Evolutionary conservation across 2,113 vertebrate species (phyloP).

Genomic region (Anthoscopus minutus): DNA sequence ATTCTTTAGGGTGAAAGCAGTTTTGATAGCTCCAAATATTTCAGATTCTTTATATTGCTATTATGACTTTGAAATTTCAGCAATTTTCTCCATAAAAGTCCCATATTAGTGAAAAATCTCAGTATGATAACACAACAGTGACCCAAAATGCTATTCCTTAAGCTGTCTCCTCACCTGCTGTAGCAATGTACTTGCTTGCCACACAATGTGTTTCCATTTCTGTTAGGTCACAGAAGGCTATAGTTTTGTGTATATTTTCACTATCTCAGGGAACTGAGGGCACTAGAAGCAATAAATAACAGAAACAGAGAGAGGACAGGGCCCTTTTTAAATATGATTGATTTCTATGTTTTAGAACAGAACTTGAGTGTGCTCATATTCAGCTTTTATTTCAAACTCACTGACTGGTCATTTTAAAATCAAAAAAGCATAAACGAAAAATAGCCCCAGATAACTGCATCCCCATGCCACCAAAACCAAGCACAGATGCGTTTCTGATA

Average conservation of each 20-base stretch:
- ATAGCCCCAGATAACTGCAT: neutral
- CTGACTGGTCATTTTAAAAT: neutral
- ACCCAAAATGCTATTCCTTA: neutral
- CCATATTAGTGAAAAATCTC: neutral
- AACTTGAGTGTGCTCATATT: neutral
- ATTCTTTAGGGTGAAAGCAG: neutral
- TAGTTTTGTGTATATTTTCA: neutral
- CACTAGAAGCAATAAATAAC: neutral
- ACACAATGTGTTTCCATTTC: neutral
- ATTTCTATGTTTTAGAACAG: neutral
- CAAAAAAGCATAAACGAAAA: neutral
- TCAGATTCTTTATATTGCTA: neutral
- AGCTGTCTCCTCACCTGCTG: neutral
- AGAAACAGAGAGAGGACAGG: neutral
- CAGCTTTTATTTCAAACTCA: neutral
- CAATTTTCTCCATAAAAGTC: neutral
- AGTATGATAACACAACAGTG: fast-evolving
- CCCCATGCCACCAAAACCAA: neutral
- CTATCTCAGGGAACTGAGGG: neutral
- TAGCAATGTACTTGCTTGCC: neutral
- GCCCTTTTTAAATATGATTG: neutral
- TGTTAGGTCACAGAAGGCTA: neutral
- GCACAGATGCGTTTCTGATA: neutral
- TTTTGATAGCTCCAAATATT: neutral
- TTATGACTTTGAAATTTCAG: neutral